phyloP scores from a whole-genome alignment of 2,888 invertebrate genomes.

The Metallyticus violacea region DNA sequence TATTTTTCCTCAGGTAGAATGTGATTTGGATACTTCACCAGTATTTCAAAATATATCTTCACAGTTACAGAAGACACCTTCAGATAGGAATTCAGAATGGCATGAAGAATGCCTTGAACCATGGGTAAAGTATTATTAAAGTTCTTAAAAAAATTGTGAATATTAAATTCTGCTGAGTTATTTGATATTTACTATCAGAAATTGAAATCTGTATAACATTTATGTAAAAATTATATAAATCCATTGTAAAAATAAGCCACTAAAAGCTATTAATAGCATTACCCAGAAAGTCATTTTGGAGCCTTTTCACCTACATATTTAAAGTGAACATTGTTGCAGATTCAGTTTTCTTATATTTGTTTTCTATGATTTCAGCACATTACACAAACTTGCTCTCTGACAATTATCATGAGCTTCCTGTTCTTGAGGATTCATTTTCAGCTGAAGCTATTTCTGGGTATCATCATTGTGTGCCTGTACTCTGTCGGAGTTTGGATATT shows the following conservation, averaged over 20 bases:
- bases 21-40: background rate
- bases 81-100: background rate
- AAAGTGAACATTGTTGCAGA: no score
- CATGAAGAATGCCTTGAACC: slow-evolving; percentile 31
- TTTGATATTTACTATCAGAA: no score
- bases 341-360: no score
- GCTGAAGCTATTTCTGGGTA: slow-evolving; percentile 72
- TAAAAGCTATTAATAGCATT: no score
- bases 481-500: slow-evolving; percentile 65
- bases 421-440: slow-evolving; percentile 83
- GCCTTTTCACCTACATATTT: no score
- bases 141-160: no score
- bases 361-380: slow-evolving; percentile 63
- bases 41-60: background rate
- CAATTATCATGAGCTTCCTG: slow-evolving; percentile 67
- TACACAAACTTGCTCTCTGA: slow-evolving; percentile 61
- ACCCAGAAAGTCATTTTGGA: no score
- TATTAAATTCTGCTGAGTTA: no score
- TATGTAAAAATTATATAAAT: no score
- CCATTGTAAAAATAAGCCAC: no score
- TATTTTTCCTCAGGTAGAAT: slow-evolving; percentile 27
- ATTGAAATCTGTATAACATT: no score
- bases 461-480: slow-evolving; percentile 63
- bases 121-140: slow-evolving; percentile 36
- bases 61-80: background rate